Percentiles rank a stretch among this genome's conserved stretches.
Evolutionary conservation across 2,797 vertebrate genomes (phyloP).

Genomic region (Tragelaphus oryx): DNA sequence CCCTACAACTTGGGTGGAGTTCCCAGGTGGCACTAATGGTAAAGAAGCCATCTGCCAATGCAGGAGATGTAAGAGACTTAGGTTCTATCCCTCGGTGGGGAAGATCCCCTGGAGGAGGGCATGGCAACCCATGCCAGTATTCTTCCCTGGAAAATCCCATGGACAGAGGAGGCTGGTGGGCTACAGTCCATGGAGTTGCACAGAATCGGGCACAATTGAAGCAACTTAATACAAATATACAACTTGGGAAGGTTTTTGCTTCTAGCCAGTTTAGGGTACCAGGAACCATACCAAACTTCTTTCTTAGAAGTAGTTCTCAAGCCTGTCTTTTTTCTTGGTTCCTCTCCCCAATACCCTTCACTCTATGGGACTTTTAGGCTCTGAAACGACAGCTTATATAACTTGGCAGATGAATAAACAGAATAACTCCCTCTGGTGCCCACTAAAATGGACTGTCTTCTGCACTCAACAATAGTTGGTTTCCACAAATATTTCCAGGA

Average conservation of each 20-base stretch:
- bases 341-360: neutral
- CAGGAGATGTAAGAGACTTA: neutral
- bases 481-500: neutral
- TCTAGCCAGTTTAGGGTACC: neutral
- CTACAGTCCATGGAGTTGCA: neutral
- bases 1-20: neutral
- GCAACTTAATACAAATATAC: neutral
- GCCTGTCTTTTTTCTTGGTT: neutral
- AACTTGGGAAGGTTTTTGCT: neutral
- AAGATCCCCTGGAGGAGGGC: neutral
- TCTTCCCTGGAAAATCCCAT: neutral
- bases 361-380: neutral
- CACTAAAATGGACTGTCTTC: neutral
- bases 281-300: neutral
- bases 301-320: neutral
- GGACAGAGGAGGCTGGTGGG: neutral
- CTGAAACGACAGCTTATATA: neutral
- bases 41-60: neutral
- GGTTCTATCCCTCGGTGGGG: neutral
- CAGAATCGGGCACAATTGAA: neutral
- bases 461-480: neutral
- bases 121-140: neutral
- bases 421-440: neutral
- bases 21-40: neutral
- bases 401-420: neutral